Evolutionary conservation across 37 sponge, comb jelly and placozoan genomes (phyloP).

Genomic region (Agelas oroides): DNA sequence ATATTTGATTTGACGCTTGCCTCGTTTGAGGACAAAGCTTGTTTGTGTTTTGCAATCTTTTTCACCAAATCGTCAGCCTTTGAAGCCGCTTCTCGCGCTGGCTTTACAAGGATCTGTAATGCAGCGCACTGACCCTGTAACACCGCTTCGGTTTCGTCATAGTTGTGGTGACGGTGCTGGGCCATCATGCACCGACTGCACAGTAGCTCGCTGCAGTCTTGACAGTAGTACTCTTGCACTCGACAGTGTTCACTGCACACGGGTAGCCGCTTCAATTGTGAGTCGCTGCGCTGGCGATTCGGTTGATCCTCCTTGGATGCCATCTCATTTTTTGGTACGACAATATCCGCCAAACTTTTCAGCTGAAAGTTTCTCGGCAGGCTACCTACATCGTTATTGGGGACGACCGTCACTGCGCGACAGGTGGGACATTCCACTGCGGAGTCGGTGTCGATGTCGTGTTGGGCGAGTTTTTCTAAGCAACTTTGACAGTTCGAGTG

Average conservation of each 20-base stretch:
- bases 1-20: neutral
- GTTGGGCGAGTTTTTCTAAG: neutral
- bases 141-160: neutral
- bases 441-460: too few species aligned
- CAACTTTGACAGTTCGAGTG: constrained; percentile 38
- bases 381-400: neutral
- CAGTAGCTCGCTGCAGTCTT: constrained; percentile 2
- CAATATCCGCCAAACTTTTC: neutral
- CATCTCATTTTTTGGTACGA: neutral
- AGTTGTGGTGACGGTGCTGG: constrained; percentile 3
- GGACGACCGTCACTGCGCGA: constrained; percentile 1
- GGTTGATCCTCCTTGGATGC: too few species aligned
- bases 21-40: neutral
- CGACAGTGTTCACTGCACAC: constrained; percentile 11
- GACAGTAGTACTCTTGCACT: constrained; percentile 30
- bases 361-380: neutral
- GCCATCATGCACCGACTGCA: constrained; percentile 6
- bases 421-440: constrained; percentile 18
- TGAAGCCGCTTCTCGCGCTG: neutral
- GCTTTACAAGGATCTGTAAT: constrained; percentile 15
- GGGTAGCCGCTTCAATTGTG: neutral
- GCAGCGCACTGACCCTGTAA: neutral
- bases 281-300: neutral
- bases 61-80: neutral
- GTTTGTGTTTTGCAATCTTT: constrained; percentile 3